Evolutionary conservation across 2,888 invertebrate species (phyloP), one percentile per base, ranked within the genome.

Genomic region (Cataglyphis altisquamis): DNA sequence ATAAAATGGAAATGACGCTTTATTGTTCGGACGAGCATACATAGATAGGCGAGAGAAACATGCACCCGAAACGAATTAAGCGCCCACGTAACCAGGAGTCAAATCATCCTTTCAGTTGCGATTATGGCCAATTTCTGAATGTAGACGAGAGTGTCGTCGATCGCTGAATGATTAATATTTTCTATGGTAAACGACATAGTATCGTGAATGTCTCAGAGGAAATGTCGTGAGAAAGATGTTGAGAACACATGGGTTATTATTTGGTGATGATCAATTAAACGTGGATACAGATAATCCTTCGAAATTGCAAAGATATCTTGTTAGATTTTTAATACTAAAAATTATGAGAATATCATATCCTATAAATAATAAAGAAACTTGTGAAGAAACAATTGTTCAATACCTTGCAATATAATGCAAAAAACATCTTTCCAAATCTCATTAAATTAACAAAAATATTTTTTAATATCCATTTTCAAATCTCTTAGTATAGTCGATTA

Each of bases 1-100:
- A 52, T 88, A 90, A 90, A 90, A 88, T 83, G 84, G 84, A 84
- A 86, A 88, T 86, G 84, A 86, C 82, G 82, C 84, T 88, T 90
- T 90, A 90, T 86, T 86, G 80, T 75, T 32, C 85, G 82, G 8
- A 52, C 8, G 55, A 29, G 29, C 39, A 41, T 55, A 55, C 70
- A 25, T 60, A 25, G 45, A 72, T 18, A 60, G 60, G 25, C 36
- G 36, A 45, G 21, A 60, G 70, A 60, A 78, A 60, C 78, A 39
- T 36, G 60, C 57, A 70, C n/a, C 45, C 57, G 60, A 80, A 66
- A 70, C 45, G 45, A 80, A 80, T 80, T 80, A 80, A 78, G 70
- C 36, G 39, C 70, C 72, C 70, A 45, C 60, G 25, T 67, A 67
- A 67, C 39, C 66, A 36, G 75, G 57, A 78, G 78, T 15, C 25